Evolutionary conservation across 2,113 vertebrate species (phyloP).

Genomic region (Tenrec ecaudatus): DNA sequence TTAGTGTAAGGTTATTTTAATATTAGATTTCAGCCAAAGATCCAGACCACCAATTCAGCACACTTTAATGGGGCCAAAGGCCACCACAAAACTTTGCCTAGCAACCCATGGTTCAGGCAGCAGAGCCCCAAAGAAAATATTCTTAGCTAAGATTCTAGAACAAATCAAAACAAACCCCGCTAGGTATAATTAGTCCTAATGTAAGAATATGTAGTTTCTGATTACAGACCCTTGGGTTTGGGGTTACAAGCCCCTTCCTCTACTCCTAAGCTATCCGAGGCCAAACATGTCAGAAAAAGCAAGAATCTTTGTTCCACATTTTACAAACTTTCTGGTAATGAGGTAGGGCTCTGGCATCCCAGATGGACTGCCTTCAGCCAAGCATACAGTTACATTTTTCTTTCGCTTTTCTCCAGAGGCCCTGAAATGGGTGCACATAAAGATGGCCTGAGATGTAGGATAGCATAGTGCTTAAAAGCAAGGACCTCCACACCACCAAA

Average conservation of each 20-base stretch:
- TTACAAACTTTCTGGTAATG: constrained; percentile 14
- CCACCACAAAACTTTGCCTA: constrained; percentile 39
- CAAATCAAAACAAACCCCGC: constrained; percentile 25
- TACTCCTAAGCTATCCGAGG: neutral
- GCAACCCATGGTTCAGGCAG: constrained; percentile 54
- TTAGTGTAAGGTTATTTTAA: constrained; percentile 60
- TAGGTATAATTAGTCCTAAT: constrained; percentile 32
- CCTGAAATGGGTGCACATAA: neutral
- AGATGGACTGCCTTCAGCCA: neutral
- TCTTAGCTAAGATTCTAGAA: constrained; percentile 66
- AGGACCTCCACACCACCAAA: no score
- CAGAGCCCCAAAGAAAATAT: constrained; percentile 62
- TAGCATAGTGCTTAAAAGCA: neutral
- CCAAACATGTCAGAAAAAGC: neutral
- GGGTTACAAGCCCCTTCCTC: neutral
- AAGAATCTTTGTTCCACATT: constrained; percentile 11
- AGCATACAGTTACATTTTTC: constrained; percentile 22
- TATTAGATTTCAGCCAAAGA: constrained; percentile 67
- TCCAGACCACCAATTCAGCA: constrained; percentile 54
- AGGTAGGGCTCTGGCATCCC: neutral
- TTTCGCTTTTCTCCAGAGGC: constrained; percentile 19
- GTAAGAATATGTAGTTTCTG: constrained; percentile 45
- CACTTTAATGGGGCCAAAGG: constrained; percentile 77
- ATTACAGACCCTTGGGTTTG: constrained; percentile 41
- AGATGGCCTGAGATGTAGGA: neutral